Conservation (phyloP, 2,113 vertebrate genomes). For the Gallinago media region DNA sequence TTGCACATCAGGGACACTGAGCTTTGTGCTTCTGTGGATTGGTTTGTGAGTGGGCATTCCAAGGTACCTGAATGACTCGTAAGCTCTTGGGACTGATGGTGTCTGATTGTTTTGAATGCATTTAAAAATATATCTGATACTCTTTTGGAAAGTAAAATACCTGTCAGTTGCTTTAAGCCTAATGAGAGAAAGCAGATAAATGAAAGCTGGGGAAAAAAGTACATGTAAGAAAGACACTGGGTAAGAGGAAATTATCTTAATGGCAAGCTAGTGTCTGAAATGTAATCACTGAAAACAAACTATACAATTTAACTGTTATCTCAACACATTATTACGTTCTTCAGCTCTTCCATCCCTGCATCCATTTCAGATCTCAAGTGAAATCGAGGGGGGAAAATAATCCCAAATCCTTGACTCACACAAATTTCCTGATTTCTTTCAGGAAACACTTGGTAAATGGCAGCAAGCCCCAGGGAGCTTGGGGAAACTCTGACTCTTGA, state of each 20-base stretch:
- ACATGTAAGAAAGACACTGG: background rate
- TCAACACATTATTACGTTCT: background rate
- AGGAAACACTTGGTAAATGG: background rate
- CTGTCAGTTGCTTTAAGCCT: background rate
- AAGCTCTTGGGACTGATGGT: background rate
- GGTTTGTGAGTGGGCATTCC: background rate
- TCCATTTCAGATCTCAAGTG: background rate
- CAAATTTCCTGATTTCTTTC: background rate
- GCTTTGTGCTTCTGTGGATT: background rate
- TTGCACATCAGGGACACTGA: background rate
- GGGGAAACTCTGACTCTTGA: background rate
- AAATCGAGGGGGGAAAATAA: background rate
- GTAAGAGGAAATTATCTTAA: background rate
- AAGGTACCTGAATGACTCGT: background rate
- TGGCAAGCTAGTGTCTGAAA: background rate
- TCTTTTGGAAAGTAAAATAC: conserved; percentile 8
- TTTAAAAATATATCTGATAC: conserved; percentile 4
- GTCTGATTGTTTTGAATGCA: background rate
- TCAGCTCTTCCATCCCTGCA: background rate
- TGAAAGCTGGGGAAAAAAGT: background rate
- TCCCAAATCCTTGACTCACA: background rate
- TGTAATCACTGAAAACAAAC: background rate
- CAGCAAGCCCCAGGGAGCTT: background rate
- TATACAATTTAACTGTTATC: background rate
- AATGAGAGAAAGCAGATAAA: conserved; percentile 1